A percentile compares a stretch with the other conserved stretches of the same genome.
phyloP scores from a whole-genome alignment of 2,888 invertebrate species.

The Lycaena phlaeas region DNA sequence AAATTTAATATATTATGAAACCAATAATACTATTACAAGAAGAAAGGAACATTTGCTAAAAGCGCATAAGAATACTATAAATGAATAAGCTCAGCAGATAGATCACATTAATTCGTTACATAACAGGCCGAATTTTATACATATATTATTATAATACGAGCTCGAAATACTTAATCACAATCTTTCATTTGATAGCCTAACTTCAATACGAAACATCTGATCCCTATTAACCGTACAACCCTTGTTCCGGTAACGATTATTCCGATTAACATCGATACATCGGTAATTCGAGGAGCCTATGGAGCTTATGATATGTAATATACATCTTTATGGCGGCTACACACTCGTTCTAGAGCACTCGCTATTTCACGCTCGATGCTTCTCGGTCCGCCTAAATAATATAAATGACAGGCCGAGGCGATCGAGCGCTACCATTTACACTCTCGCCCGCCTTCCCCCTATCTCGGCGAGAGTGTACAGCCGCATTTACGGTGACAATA shows the following conservation, averaged over 20 bases:
- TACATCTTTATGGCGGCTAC: too few species aligned
- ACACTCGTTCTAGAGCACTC: too few species aligned
- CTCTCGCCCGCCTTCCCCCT: too few species aligned
- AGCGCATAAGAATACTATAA: neutral
- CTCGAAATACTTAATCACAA: constrained; percentile 8
- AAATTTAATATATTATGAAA: neutral
- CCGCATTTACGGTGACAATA: neutral
- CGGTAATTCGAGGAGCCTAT: too few species aligned
- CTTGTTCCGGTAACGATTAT: neutral
- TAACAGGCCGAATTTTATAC: constrained; percentile 6
- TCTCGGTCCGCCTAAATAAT: too few species aligned
- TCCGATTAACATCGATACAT: neutral
- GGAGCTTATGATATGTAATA: constrained; percentile 7
- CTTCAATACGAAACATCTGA: neutral
- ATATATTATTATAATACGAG: constrained; percentile 2
- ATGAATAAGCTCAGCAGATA: neutral
- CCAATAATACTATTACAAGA: neutral
- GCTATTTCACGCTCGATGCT: too few species aligned
- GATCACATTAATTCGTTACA: neutral
- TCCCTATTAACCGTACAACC: constrained; percentile 5
- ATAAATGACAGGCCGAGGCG: too few species aligned
- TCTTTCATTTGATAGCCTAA: constrained; percentile 5
- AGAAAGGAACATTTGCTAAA: neutral
- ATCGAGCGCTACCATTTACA: too few species aligned
- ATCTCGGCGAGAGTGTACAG: too few species aligned